These are phyloP conservation scores for Xiphophorus couchianus DNA, from an alignment of 2,113 vertebrate genomes.

Conservation along the genomic window DNA sequence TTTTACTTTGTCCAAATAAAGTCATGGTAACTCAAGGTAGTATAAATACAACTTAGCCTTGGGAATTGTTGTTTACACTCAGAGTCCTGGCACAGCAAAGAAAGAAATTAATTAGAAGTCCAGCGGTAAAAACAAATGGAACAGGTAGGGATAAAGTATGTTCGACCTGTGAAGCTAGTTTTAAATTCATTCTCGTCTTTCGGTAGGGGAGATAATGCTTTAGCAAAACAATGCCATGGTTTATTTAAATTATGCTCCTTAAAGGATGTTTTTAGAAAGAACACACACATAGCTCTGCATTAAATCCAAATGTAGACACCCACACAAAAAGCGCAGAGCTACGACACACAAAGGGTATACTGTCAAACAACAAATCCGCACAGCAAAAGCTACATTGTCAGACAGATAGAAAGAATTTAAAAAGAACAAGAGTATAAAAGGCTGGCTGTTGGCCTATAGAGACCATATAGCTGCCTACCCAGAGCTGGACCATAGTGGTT, in stretches of 20 bases:
- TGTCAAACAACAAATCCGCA: constrained; percentile 41
- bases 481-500: constrained; percentile 30
- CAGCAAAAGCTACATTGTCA: constrained; percentile 37
- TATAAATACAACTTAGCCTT: not conserved
- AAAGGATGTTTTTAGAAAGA: constrained; percentile 18
- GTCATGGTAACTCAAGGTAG: not conserved
- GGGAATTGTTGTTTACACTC: not conserved
- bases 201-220: constrained; percentile 31
- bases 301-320: constrained; percentile 36
- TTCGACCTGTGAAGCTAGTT: constrained; percentile 19
- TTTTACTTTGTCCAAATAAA: not conserved
- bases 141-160: constrained; percentile 6
- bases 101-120: not conserved
- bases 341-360: constrained; percentile 39
- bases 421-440: constrained; percentile 54
- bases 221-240: constrained; percentile 21
- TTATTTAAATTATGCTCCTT: constrained; percentile 46
- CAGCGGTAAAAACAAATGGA: not conserved
- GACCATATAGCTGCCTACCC: constrained; percentile 36
- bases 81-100: not conserved
- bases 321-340: constrained; percentile 30
- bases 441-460: constrained; percentile 20
- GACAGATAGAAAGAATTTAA: constrained; percentile 44
- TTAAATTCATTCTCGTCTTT: constrained; percentile 22
- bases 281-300: constrained; percentile 32